Base-by-base conservation (phyloP, 2,888 invertebrate species). In the Morpho deidamia region DNA sequence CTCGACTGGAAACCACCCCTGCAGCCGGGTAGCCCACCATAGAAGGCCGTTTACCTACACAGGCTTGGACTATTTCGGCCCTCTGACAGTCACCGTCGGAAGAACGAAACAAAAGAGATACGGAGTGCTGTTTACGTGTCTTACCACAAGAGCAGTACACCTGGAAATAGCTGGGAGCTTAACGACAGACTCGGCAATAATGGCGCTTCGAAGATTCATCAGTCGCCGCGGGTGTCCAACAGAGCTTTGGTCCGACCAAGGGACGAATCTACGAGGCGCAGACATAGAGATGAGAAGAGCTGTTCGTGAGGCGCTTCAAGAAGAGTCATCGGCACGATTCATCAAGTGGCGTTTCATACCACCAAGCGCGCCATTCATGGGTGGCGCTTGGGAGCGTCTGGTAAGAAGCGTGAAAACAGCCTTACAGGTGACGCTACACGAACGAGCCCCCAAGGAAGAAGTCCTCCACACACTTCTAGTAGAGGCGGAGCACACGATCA, bases 361-460 rank as follows among this genome's bases (percentile, higher is more conserved):
- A 1, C 58, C 60, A 7, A 44, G 51, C 0, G 56, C 59, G 0
- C 59, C 60, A 0, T 37, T 47, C 44, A 51, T 52, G 59, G 66
- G 60, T 0, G 63, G 66, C 8, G 62, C 62, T 0, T 62, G 63
- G 64, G 63, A n/a, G n/a, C n/a, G n/a, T n/a, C n/a, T n/a, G n/a
- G n/a, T n/a, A n/a, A n/a, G n/a, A n/a, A n/a, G n/a, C n/a, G n/a
- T n/a, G n/a, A n/a, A n/a, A n/a, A n/a, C n/a, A n/a, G n/a, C n/a
- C n/a, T n/a, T n/a, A n/a, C n/a, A n/a, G n/a, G n/a, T n/a, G n/a
- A n/a, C n/a, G n/a, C n/a, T n/a, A n/a, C n/a, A n/a, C n/a, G n/a
- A n/a, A n/a, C n/a, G n/a, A n/a, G n/a, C n/a, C n/a, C n/a, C n/a
- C n/a, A n/a, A n/a, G n/a, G n/a, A n/a, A n/a, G n/a, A n/a, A n/a